phyloP scores from a whole-genome alignment of 1,140 invertebrate genomes.

The Probaryconus sp. region DNA sequence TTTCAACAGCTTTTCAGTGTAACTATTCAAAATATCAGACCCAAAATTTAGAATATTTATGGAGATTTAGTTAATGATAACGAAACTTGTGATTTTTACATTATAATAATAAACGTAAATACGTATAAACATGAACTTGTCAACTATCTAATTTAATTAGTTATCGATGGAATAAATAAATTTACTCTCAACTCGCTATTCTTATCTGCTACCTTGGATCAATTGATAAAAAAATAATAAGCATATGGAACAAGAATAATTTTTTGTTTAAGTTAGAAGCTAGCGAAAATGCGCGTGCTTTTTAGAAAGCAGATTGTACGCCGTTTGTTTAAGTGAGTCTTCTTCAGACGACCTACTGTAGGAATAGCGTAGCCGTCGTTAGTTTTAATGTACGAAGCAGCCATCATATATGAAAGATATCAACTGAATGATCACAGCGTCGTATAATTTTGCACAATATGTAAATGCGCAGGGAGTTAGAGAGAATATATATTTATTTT shows the following conservation, averaged over 20 bases:
- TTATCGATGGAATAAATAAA: conserved; percentile 23
- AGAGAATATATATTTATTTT: conserved; percentile 63
- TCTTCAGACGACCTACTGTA: conserved; percentile 28
- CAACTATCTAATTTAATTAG: conserved; percentile 31
- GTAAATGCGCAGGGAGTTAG: conserved; percentile 63
- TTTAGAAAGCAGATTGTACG: conserved; percentile 9
- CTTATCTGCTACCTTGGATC: conserved; percentile 12
- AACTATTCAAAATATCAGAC: background rate
- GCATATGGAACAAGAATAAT: conserved; percentile 16
- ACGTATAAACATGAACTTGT: conserved; percentile 8
- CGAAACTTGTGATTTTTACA: conserved; percentile 22
- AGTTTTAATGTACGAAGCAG: conserved; percentile 30
- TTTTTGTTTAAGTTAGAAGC: conserved; percentile 23
- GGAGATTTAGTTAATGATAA: background rate
- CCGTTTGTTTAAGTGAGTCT: conserved; percentile 26
- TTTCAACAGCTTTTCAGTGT: no score
- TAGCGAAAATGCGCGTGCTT: conserved; percentile 9
- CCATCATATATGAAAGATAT: conserved; percentile 40
- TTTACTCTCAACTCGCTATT: conserved; percentile 31
- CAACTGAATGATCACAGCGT: conserved; percentile 41
- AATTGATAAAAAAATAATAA: conserved; percentile 7
- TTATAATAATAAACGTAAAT: conserved; percentile 2
- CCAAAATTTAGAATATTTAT: conserved; percentile 1
- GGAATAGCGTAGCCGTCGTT: conserved; percentile 43
- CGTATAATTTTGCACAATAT: conserved; percentile 68